Conservation (phyloP, 2,797 vertebrate genomes). For the Pangasius krempfi region DNA sequence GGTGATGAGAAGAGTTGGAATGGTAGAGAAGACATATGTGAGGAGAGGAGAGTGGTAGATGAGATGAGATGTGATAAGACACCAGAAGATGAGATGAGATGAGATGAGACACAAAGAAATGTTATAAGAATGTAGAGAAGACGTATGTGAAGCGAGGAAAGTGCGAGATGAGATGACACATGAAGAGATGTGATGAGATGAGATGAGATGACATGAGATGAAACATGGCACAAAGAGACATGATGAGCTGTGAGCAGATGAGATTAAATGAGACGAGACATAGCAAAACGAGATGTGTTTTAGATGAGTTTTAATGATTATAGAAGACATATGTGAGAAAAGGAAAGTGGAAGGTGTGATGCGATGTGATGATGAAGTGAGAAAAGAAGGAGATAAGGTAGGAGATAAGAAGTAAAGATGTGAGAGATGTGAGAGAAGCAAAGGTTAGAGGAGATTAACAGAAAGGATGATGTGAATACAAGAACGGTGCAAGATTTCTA, state of each 20-base stretch:
- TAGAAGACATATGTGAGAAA: neutral
- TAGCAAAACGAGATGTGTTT: neutral
- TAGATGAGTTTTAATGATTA: neutral
- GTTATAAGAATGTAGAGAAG: neutral
- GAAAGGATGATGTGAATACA: neutral
- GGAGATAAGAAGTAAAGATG: neutral
- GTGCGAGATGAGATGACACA: neutral
- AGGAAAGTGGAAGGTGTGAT: conserved; percentile 26
- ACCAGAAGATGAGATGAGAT: too few relatives aligned
- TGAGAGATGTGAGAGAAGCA: neutral
- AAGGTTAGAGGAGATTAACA: neutral
- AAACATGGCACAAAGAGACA: neutral
- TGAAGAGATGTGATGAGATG: neutral
- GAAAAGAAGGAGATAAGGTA: neutral
- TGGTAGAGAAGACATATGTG: neutral
- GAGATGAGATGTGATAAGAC: neutral
- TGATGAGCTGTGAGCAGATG: neutral
- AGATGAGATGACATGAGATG: neutral
- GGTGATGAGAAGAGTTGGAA: neutral
- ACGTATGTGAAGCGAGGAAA: neutral
- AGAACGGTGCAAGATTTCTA: neutral
- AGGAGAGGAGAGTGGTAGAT: neutral
- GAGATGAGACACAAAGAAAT: neutral
- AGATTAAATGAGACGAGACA: neutral
- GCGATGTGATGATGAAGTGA: neutral